Base-by-base conservation (phyloP, 30 jellyfish, hydroid and myxozoan species). In the Cassiopea xamachana region DNA sequence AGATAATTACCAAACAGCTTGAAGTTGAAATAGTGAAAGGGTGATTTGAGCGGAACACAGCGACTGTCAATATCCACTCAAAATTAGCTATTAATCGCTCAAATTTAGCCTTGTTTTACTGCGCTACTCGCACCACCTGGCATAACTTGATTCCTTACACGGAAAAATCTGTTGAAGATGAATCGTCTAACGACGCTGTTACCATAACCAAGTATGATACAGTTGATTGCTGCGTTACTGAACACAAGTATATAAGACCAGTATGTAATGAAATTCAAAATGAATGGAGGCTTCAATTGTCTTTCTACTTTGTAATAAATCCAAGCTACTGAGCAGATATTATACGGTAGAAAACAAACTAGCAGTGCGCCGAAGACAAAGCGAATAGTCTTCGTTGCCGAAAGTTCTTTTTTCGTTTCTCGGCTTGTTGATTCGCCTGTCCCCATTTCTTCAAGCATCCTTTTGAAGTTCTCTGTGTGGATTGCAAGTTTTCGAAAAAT, bases 201-300 rank as follows among this genome's bases (percentile, higher is more conserved):
- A 1, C 95, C 95, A 55, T 77, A 69, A 39, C 74, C 74, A 77
- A 88, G n/a, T 1, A 88, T 44, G 15, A 69, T 39, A 1, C 90
- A 77, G 50, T 87, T 87, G 16, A 87, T 49, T 58, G 86, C 87
- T 55, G 95, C 90, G 51, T 88, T 88, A 16, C 87, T 78, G 45
- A 88, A 14, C 70, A 60, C 87, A 55, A 88, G 1, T 1, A 55
- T 2, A 45, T 73, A 68, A 1, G 90, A 10, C 84, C 76, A 49
- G 39, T 69, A 71, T 13, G 27, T 18, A 1, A 50, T 7, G 0
- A 79, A 47, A 60, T 58, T 19, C 70, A 88, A 7, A 12, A 13
- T 50, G 1, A 78, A 4, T 10, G 86, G 73, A 1, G 90, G 90
- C 16, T 50, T 18, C 1, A 46, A 60, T 2, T 75, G 48, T 60